These are phyloP conservation scores for Diaphora mendica DNA, from an alignment of 2,888 invertebrate genomes.

Conservation along the genomic window DNA sequence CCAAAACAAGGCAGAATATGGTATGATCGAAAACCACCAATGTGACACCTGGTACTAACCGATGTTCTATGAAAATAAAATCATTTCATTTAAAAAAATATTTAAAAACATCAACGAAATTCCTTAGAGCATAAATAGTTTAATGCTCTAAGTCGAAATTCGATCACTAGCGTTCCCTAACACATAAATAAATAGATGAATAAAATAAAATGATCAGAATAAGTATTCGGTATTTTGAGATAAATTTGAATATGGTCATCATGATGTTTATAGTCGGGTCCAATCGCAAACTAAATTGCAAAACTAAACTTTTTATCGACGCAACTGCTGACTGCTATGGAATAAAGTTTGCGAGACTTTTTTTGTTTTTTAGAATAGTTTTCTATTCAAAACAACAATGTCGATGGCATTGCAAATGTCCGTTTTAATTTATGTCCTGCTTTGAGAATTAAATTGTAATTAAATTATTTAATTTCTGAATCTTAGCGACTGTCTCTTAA, in stretches of 20 bases:
- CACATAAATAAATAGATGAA: not conserved
- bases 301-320: conserved; percentile 1
- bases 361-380: not conserved
- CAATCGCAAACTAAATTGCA: no score
- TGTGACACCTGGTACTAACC: no score
- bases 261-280: not conserved
- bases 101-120: no score
- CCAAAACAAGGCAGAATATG: no score
- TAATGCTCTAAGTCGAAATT: no score
- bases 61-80: no score
- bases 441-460: not conserved
- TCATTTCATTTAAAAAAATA: no score
- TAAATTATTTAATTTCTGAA: not conserved
- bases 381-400: not conserved
- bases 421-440: not conserved
- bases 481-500: not conserved
- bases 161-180: no score
- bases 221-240: not conserved
- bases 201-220: not conserved
- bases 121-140: no score
- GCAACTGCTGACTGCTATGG: no score
- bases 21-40: no score
- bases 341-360: conserved; percentile 1
- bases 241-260: not conserved
- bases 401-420: not conserved